phyloP scores from a whole-genome alignment of 1,140 invertebrate genomes.

The Drosophila bifasciata region DNA sequence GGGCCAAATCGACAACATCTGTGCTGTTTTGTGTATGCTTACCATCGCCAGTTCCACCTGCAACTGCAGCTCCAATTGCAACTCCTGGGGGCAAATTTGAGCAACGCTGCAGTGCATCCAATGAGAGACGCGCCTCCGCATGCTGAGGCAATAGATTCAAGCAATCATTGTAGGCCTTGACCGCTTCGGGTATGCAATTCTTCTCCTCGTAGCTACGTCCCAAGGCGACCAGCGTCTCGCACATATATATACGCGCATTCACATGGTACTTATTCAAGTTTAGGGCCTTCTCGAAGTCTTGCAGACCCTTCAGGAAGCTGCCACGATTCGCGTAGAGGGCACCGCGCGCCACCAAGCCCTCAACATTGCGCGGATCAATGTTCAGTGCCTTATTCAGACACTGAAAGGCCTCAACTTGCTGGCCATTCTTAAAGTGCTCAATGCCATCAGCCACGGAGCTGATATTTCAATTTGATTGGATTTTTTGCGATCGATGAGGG shows the following conservation, averaged over 20 bases:
- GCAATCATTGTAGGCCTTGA: conserved; percentile 93
- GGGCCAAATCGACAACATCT: conserved; percentile 30
- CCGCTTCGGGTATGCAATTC: conserved; percentile 92
- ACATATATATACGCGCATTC: conserved; percentile 97
- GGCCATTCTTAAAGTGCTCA: conserved; percentile 95
- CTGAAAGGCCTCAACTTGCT: conserved; percentile 96
- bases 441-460: conserved; percentile 96
- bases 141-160: conserved; percentile 91
- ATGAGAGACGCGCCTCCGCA: conserved; percentile 92
- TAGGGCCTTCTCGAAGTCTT: conserved; percentile 96
- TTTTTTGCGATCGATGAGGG: conserved; percentile 7
- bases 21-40: conserved; percentile 9
- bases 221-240: conserved; percentile 94
- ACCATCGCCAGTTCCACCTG: neutral
- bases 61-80: neutral
- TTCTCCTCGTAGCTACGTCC: conserved; percentile 93
- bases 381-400: conserved; percentile 96
- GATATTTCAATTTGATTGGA: conserved; percentile 20
- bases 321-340: conserved; percentile 97
- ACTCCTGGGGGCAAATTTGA: conserved; percentile 3
- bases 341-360: conserved; percentile 96
- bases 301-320: conserved; percentile 95
- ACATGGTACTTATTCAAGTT: conserved; percentile 94
- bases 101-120: conserved; percentile 85
- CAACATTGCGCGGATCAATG: conserved; percentile 96